phyloP scores from a whole-genome alignment of 2,888 invertebrate species.

The Drosophila suboccidentalis region DNA sequence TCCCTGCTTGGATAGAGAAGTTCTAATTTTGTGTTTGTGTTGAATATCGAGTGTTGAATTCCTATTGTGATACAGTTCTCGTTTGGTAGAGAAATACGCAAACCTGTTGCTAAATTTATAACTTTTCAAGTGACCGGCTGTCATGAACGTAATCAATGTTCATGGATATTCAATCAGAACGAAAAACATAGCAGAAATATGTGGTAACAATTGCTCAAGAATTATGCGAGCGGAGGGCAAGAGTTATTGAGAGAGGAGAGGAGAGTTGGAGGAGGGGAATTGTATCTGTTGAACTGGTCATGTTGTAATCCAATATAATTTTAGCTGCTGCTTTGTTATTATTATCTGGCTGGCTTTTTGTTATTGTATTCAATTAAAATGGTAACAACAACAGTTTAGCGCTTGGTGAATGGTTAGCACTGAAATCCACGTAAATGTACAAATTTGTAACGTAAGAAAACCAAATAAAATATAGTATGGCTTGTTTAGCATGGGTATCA shows the following conservation, averaged over 20 bases:
- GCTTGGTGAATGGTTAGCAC: constrained; percentile 64
- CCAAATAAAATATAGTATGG: constrained; percentile 32
- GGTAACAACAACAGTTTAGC: constrained; percentile 70
- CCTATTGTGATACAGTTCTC: constrained; percentile 18
- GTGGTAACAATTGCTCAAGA: constrained; percentile 75
- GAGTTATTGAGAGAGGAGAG: neutral
- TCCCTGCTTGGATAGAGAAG: neutral
- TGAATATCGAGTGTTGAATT: neutral
- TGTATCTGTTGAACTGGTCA: constrained; percentile 41
- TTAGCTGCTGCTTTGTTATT: constrained; percentile 61
- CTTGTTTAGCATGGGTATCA: constrained; percentile 61
- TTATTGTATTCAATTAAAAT: constrained; percentile 73
- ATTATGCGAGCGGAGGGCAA: constrained; percentile 32
- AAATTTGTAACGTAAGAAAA: constrained; percentile 37
- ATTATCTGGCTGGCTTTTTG: constrained; percentile 37
- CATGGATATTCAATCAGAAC: constrained; percentile 71
- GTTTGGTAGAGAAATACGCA: constrained; percentile 42
- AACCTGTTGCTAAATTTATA: constrained; percentile 58
- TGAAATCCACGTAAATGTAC: constrained; percentile 46
- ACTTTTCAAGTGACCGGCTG: constrained; percentile 67
- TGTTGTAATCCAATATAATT: constrained; percentile 76
- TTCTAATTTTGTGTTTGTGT: neutral
- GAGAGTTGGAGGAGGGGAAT: constrained; percentile 7
- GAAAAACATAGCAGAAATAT: constrained; percentile 45
- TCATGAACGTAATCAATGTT: constrained; percentile 67